Conservation (phyloP, 2,888 invertebrate genomes). For the Drosophila glabriapex region DNA sequence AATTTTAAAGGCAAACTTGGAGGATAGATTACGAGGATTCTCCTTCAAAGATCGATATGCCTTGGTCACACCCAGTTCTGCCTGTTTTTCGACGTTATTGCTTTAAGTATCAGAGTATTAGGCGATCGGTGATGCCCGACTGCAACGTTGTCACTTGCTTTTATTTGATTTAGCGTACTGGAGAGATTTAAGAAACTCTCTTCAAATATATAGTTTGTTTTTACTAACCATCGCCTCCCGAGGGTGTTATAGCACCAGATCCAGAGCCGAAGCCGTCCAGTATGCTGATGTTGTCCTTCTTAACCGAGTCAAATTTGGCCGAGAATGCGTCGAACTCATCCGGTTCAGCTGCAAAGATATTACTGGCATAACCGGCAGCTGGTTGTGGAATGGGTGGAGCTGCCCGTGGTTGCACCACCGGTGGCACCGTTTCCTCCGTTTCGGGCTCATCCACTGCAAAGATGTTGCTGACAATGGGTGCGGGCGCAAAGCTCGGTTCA, state of each 20-base stretch:
- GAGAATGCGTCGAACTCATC: slow-evolving; percentile 95
- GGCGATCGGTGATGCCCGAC: not conserved
- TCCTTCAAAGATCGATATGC: not conserved
- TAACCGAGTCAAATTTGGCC: slow-evolving; percentile 92
- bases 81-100: not conserved
- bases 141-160: not conserved
- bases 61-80: not conserved
- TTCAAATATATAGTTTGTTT: not conserved
- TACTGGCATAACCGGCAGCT: slow-evolving; percentile 74
- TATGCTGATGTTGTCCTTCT: slow-evolving; percentile 84
- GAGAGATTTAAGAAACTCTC: too few relatives aligned
- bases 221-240: slow-evolving; percentile 82
- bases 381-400: slow-evolving; percentile 30
- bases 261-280: slow-evolving; percentile 84
- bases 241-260: slow-evolving; percentile 83
- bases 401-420: slow-evolving; percentile 57
- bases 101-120: not conserved
- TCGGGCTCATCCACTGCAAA: slow-evolving; percentile 72
- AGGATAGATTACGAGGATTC: not conserved
- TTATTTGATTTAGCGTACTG: not conserved
- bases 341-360: slow-evolving; percentile 85
- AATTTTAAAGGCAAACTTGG: not conserved
- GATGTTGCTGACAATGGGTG: slow-evolving; percentile 72
- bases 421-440: slow-evolving; percentile 41
- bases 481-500: slow-evolving; percentile 68